Conservation (phyloP, 2,797 vertebrate species). For the Buceros bicornis region DNA sequence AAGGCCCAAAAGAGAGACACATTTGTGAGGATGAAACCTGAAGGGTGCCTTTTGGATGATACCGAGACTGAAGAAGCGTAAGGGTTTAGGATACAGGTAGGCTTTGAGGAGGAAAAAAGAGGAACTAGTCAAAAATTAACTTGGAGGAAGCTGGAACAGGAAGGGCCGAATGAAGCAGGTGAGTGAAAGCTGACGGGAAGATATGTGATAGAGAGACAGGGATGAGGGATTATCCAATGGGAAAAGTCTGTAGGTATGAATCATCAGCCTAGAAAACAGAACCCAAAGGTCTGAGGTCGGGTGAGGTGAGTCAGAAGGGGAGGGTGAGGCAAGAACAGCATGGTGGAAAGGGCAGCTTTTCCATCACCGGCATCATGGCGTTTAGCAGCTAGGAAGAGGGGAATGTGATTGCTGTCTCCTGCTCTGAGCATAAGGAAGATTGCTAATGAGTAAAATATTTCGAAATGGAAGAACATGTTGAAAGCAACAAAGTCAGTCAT, state of each 20-base stretch:
- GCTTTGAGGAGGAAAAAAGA: neutral
- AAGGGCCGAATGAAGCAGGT: neutral
- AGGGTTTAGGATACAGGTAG: neutral
- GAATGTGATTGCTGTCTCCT: conserved; percentile 53
- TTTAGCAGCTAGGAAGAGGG: conserved; percentile 9
- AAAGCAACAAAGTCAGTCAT: conserved; percentile 73
- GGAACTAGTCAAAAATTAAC: neutral
- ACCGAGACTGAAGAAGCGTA: neutral
- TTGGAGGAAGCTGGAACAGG: neutral
- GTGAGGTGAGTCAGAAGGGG: neutral
- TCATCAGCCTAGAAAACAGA: neutral
- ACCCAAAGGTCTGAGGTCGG: neutral
- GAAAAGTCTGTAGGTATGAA: neutral
- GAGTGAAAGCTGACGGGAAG: neutral
- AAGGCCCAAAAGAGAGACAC: neutral
- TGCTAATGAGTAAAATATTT: conserved; percentile 76
- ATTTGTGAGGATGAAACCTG: neutral
- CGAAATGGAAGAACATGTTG: conserved; percentile 70
- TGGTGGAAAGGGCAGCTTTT: neutral
- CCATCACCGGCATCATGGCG: neutral
- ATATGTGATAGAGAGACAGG: neutral
- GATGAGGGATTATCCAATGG: neutral
- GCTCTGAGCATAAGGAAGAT: conserved; percentile 65
- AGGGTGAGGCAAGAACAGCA: neutral
- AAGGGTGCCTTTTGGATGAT: neutral